These are phyloP conservation scores for Gorilla gorilla DNA, from an alignment of 2,113 vertebrate genomes.

Conservation along the genomic window DNA sequence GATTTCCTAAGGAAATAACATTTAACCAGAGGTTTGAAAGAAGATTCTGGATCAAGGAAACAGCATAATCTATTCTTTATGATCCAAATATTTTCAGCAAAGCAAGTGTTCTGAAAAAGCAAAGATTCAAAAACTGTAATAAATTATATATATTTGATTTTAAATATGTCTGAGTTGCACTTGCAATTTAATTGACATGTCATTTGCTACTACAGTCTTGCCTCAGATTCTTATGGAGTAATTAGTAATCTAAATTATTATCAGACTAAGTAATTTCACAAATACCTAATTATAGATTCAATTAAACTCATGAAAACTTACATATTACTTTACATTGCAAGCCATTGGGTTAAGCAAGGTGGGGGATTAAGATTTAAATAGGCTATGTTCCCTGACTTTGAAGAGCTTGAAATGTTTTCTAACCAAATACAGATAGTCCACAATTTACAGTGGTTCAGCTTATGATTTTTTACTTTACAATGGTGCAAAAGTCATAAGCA, in stretches of 20 bases:
- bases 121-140: neutral
- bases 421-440: neutral
- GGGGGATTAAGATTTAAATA: neutral
- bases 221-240: neutral
- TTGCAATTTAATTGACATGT: neutral
- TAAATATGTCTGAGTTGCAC: neutral
- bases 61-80: neutral
- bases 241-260: neutral
- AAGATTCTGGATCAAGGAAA: neutral
- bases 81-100: neutral
- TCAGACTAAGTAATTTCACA: neutral
- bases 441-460: neutral
- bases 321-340: neutral
- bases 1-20: neutral
- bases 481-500: neutral
- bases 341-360: neutral
- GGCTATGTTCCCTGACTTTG: neutral
- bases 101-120: neutral
- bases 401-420: slow-evolving; percentile 10
- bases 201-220: neutral
- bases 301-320: neutral
- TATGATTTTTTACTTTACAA: neutral
- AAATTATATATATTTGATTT: neutral
- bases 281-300: neutral
- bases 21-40: neutral